Evolutionary conservation across 2,113 vertebrate species (phyloP).

Genomic region (Dasyprocta punctata): DNA sequence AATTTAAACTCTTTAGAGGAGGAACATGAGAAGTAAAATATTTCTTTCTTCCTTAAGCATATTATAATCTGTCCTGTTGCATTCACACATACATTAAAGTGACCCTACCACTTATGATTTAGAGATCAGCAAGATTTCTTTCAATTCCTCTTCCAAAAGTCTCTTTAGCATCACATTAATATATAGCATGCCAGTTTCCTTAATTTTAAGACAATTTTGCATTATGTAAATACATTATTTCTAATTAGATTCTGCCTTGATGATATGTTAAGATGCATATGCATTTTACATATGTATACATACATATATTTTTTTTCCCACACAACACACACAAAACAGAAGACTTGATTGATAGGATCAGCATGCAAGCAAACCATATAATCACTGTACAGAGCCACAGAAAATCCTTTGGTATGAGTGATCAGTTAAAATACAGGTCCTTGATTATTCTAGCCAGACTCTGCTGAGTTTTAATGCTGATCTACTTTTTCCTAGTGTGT

Average conservation of each 20-base stretch:
- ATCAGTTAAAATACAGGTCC: background rate
- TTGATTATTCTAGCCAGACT: background rate
- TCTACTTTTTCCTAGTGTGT: background rate
- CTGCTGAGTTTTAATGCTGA: background rate
- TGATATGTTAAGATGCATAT: background rate
- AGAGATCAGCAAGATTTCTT: background rate
- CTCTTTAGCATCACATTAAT: background rate
- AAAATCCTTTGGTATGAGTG: background rate
- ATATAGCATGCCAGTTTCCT: background rate
- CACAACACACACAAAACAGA: background rate
- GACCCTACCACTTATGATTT: background rate
- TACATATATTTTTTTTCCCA: background rate
- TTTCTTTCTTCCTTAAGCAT: background rate
- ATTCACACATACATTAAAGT: background rate
- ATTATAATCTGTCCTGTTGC: background rate
- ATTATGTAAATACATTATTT: conserved; percentile 19
- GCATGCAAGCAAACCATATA: background rate
- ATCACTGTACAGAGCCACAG: background rate
- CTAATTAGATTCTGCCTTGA: background rate
- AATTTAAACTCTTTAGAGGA: background rate
- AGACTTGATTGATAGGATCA: background rate
- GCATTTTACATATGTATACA: background rate
- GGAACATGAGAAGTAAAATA: conserved; percentile 20
- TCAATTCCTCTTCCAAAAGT: background rate
- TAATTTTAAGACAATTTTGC: background rate